phyloP scores from a whole-genome alignment of 2,113 vertebrate genomes.

The Microtus ochrogaster region DNA sequence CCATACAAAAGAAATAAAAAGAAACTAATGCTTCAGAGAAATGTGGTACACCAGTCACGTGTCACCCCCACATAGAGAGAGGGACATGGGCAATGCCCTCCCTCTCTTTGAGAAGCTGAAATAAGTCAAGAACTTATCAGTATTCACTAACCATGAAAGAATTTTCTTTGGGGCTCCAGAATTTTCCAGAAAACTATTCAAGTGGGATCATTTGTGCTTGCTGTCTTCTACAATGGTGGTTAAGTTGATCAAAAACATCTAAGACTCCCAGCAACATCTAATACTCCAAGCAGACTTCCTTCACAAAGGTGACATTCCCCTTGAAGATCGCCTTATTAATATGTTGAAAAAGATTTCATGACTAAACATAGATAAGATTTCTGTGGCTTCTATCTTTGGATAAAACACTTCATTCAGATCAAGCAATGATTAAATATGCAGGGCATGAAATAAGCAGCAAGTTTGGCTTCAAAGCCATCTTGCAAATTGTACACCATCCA shows the following conservation, averaged over 20 bases:
- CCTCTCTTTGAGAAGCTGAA: constrained; percentile 1
- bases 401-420: constrained; percentile 69
- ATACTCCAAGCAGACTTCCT: constrained; percentile 39
- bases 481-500: constrained; percentile 65
- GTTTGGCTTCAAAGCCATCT: constrained; percentile 72
- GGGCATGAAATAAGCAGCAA: constrained; percentile 75
- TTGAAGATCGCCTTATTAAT: constrained; percentile 45
- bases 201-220: background rate
- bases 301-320: constrained; percentile 26
- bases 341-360: constrained; percentile 59
- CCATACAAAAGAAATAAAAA: background rate
- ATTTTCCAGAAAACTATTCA: constrained; percentile 21
- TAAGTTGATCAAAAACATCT: constrained; percentile 29
- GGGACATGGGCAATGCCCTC: background rate
- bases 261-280: constrained; percentile 11
- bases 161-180: background rate
- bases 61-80: background rate
- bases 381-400: background rate
- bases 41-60: background rate
- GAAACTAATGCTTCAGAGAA: constrained; percentile 11
- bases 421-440: constrained; percentile 72
- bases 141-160: background rate
- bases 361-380: constrained; percentile 53
- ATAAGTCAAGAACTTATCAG: background rate
- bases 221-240: background rate